Percentiles rank a stretch among this genome's conserved stretches.
phyloP scores from a whole-genome alignment of 1,140 invertebrate genomes.

The Ruditapes philippinarum region DNA sequence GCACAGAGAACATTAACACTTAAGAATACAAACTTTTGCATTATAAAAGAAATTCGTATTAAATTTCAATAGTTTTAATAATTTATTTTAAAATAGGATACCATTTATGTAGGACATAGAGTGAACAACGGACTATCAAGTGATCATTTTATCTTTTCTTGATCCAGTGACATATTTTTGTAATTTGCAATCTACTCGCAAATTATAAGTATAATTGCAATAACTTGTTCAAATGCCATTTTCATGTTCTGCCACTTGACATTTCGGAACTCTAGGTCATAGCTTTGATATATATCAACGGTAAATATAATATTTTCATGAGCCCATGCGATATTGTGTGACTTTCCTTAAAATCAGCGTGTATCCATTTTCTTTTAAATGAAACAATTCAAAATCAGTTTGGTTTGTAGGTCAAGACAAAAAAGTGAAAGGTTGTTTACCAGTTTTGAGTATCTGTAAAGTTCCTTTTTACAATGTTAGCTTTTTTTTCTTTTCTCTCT shows the following conservation, averaged over 20 bases:
- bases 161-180: background rate
- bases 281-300: background rate
- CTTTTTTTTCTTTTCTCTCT: no score
- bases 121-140: no score
- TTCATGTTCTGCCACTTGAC: background rate
- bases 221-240: background rate
- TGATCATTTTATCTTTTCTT: background rate
- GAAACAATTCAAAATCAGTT: background rate
- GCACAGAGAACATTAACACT: no score
- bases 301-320: background rate
- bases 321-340: background rate
- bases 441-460: background rate
- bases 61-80: no score
- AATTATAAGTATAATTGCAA: background rate
- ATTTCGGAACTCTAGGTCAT: background rate
- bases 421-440: slow-evolving; percentile 5
- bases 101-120: no score
- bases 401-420: background rate
- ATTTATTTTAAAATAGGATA: no score
- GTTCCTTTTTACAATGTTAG: no score
- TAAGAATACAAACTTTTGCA: no score
- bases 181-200: background rate
- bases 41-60: no score
- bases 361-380: background rate
- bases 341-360: no score